These are phyloP conservation scores for Sarcophilus harrisii DNA, from an alignment of 2,797 vertebrate species.

Conservation along the genomic window DNA sequence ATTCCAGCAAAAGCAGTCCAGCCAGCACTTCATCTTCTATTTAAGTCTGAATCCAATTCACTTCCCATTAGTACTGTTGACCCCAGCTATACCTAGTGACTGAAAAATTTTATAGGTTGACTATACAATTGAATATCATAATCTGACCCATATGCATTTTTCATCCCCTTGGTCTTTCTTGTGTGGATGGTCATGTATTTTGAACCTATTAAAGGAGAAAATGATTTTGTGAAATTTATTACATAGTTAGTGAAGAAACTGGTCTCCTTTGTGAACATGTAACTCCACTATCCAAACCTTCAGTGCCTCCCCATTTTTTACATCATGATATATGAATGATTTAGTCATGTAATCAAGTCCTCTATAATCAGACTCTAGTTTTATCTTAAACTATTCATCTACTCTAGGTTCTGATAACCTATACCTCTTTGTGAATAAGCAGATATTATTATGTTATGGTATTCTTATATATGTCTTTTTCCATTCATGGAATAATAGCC, in stretches of 20 bases:
- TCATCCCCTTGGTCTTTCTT: background rate
- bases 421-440: background rate
- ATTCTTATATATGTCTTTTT: background rate
- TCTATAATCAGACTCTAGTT: background rate
- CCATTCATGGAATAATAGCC: background rate
- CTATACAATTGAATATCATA: background rate
- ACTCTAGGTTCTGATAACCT: background rate
- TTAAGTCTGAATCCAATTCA: background rate
- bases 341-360: background rate
- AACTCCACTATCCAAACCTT: background rate
- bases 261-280: background rate
- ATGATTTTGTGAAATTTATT: background rate
- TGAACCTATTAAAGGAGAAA: background rate
- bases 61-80: background rate
- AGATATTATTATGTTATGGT: background rate
- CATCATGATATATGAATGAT: background rate
- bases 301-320: background rate
- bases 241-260: background rate
- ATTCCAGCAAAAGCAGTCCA: background rate
- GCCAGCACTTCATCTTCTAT: background rate
- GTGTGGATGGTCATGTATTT: background rate
- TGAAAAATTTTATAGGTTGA: background rate
- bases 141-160: background rate
- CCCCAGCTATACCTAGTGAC: background rate
- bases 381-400: background rate